These are phyloP conservation scores for Dasypogon diadema DNA, from an alignment of 2,888 invertebrate species.

Conservation along the genomic window DNA sequence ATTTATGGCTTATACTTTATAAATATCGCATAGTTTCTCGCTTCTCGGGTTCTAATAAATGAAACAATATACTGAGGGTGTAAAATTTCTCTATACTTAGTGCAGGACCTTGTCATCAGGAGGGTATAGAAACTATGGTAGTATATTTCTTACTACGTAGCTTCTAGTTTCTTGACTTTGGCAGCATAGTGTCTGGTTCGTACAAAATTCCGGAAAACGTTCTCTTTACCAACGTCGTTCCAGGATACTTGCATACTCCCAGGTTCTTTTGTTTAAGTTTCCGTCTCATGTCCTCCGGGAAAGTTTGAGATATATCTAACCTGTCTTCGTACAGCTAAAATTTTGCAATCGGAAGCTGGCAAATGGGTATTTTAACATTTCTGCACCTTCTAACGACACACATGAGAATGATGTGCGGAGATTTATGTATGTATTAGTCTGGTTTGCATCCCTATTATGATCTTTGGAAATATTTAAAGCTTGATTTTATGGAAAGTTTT, in stretches of 20 bases:
- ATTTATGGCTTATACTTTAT: neutral
- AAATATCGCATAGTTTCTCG: neutral
- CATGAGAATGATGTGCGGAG: neutral
- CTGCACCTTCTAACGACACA: neutral
- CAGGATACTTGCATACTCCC: neutral
- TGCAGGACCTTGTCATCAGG: neutral
- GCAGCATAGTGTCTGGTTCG: conserved; percentile 2
- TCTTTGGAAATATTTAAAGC: neutral
- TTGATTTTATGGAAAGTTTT: neutral
- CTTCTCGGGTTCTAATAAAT: neutral
- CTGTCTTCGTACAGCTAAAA: neutral
- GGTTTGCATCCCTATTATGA: neutral
- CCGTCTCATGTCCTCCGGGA: neutral
- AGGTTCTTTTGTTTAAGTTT: conserved; percentile 9
- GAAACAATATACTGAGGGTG: neutral
- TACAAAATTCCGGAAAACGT: conserved; percentile 1
- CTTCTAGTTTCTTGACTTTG: neutral
- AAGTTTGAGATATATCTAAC: neutral
- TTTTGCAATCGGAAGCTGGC: neutral
- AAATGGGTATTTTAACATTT: neutral
- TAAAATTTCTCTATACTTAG: neutral
- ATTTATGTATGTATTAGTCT: neutral
- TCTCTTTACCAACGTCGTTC: neutral
- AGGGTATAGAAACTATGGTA: neutral
- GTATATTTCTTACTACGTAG: neutral